Percentiles rank a stretch among this genome's conserved stretches.
These are phyloP conservation scores for Hermaeophaga mercurialis DNA, from an alignment of 2,888 invertebrate genomes.

Conservation along the genomic window DNA sequence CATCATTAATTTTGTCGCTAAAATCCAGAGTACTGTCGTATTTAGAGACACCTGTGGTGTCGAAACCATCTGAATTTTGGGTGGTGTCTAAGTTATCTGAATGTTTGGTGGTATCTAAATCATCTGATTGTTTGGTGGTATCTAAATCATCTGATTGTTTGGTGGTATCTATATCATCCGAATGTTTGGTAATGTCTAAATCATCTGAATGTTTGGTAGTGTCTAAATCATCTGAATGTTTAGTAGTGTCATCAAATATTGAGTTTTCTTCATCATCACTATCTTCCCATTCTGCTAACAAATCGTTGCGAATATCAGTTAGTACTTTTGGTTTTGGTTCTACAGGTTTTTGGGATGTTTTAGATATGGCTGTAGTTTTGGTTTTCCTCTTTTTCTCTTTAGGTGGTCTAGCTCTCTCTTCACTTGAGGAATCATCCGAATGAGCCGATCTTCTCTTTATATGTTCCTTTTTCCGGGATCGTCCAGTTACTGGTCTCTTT, in stretches of 20 bases:
- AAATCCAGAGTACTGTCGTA: too few relatives aligned
- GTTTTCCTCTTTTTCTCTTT: slow-evolving; percentile 38
- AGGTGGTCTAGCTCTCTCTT: slow-evolving; percentile 24
- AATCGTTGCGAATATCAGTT: slow-evolving; percentile 68
- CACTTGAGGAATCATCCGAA: slow-evolving; percentile 34
- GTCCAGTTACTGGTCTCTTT: slow-evolving; percentile 29
- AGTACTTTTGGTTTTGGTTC: slow-evolving; percentile 51
- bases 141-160: slow-evolving; percentile 9
- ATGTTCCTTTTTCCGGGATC: slow-evolving; percentile 27
- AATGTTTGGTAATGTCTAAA: slow-evolving; percentile 3
- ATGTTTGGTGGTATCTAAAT: neutral
- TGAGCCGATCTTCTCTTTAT: slow-evolving; percentile 15
- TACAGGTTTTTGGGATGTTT: slow-evolving; percentile 54
- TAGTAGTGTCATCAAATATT: neutral
- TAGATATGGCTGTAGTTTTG: slow-evolving; percentile 44
- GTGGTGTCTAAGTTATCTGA: neutral
- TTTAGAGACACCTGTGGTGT: neutral
- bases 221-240: neutral
- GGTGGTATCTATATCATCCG: slow-evolving; percentile 10
- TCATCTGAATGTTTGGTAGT: neutral
- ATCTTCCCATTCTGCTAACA: slow-evolving; percentile 81
- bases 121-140: neutral
- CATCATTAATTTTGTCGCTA: neutral
- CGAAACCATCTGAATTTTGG: neutral
- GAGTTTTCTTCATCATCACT: slow-evolving; percentile 49